phyloP scores from a whole-genome alignment of 2,113 vertebrate genomes.

The Galeopterus variegatus region DNA sequence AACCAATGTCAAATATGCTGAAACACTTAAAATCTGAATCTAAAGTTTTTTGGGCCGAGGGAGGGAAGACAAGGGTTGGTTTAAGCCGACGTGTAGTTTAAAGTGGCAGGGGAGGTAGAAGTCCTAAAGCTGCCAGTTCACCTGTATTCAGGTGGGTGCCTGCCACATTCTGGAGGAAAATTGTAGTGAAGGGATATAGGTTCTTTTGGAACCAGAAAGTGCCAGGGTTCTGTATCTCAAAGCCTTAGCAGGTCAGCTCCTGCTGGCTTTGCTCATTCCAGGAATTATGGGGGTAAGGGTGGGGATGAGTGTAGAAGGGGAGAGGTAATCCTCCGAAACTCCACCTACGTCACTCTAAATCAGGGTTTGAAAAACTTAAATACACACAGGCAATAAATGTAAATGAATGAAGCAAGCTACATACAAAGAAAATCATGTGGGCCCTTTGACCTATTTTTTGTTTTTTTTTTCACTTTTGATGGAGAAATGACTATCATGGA shows the following conservation, averaged over 20 bases:
- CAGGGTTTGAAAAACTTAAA: neutral
- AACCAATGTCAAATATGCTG: neutral
- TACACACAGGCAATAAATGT: neutral
- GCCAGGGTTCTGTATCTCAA: neutral
- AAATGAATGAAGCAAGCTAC: conserved; percentile 18
- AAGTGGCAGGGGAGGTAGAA: neutral
- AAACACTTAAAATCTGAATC: conserved; percentile 53
- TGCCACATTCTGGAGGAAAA: neutral
- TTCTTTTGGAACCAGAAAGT: neutral
- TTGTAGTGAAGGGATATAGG: neutral
- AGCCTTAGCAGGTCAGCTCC: neutral
- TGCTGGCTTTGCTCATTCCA: neutral
- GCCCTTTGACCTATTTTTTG: neutral
- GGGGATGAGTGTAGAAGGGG: neutral
- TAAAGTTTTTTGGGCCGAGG: neutral
- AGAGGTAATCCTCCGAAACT: neutral
- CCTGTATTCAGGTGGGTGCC: neutral
- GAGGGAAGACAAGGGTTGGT: neutral
- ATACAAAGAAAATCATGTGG: neutral
- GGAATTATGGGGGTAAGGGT: neutral
- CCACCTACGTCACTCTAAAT: neutral
- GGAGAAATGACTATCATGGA: neutral
- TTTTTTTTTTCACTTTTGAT: neutral
- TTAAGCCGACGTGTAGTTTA: neutral
- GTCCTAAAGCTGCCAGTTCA: neutral